phyloP scores from a whole-genome alignment of 92 coral and sea anemone genomes.

The Phenganax stokvisi region DNA sequence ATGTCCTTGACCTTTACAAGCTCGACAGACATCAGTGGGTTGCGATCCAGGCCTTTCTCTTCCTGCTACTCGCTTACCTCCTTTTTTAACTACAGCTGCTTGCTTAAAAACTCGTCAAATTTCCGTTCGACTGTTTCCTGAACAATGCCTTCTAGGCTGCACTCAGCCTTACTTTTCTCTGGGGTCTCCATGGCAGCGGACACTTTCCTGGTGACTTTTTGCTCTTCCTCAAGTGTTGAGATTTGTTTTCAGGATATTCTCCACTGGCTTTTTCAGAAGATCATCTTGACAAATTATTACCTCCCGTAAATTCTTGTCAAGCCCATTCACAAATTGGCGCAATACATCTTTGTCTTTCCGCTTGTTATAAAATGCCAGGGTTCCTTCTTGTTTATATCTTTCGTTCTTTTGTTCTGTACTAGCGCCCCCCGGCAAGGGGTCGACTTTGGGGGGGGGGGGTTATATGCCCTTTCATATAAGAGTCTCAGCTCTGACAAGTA shows the following conservation, averaged over 20 bases:
- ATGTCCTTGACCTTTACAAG: conserved; percentile 43
- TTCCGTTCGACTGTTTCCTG: conserved; percentile 33
- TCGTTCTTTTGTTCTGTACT: neutral
- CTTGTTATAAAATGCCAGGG: neutral
- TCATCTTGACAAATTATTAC: neutral
- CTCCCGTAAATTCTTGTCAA: neutral
- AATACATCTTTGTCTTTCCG: neutral
- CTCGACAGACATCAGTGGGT: conserved; percentile 43
- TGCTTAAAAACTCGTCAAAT: conserved; percentile 37
- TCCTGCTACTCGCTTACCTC: conserved; percentile 38
- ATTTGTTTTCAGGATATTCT: neutral
- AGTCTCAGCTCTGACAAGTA: conserved; percentile 41
- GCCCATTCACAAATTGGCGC: neutral
- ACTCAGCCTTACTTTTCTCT: no score
- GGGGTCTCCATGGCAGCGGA: neutral
- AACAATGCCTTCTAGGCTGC: no score
- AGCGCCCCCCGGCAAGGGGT: no score
- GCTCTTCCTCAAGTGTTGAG: no score
- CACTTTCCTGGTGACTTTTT: neutral
- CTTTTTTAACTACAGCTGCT: conserved; percentile 51
- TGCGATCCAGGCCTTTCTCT: conserved; percentile 39
- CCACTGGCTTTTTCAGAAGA: neutral
- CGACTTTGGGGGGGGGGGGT: no score
- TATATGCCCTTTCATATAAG: no score
- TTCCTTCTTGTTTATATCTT: neutral